These are phyloP conservation scores for Clarias batrachus DNA, from an alignment of 2,113 vertebrate genomes.

Conservation along the genomic window DNA sequence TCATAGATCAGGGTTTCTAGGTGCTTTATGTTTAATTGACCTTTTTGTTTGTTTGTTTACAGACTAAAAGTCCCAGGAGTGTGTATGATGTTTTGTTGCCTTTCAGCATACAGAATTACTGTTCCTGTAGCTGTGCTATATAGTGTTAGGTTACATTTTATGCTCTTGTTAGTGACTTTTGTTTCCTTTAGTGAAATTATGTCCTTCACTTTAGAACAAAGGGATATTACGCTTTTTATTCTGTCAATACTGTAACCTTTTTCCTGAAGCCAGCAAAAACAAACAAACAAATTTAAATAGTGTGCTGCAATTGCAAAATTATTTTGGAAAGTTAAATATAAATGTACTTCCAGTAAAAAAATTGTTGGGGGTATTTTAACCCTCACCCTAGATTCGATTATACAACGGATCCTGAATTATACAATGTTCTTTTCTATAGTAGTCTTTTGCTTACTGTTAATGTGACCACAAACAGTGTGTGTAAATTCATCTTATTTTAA, in stretches of 20 bases:
- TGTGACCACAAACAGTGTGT: not conserved
- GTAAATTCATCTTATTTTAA: not conserved
- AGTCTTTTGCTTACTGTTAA: not conserved
- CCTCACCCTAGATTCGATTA: not conserved
- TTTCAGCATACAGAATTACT: not conserved
- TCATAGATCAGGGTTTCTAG: not conserved
- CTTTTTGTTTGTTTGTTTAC: not conserved
- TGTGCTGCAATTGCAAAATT: not conserved
- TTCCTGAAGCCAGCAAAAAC: not conserved
- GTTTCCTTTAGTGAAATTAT: not conserved
- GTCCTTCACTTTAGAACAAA: not conserved
- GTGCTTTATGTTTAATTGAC: not conserved
- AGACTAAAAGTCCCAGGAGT: not conserved
- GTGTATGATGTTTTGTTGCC: not conserved
- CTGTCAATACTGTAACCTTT: not conserved
- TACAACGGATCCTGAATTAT: too few relatives aligned
- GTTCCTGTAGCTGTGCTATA: not conserved
- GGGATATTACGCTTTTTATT: not conserved
- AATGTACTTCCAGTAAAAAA: not conserved
- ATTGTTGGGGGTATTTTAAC: not conserved
- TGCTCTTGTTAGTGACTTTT: not conserved
- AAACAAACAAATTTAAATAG: not conserved
- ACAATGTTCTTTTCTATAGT: not conserved
- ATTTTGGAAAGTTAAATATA: not conserved
- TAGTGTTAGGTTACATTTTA: not conserved